A percentile compares a stretch with the other conserved stretches of the same genome.
phyloP scores from a whole-genome alignment of 1,140 invertebrate genomes.

The Zophobas morio region DNA sequence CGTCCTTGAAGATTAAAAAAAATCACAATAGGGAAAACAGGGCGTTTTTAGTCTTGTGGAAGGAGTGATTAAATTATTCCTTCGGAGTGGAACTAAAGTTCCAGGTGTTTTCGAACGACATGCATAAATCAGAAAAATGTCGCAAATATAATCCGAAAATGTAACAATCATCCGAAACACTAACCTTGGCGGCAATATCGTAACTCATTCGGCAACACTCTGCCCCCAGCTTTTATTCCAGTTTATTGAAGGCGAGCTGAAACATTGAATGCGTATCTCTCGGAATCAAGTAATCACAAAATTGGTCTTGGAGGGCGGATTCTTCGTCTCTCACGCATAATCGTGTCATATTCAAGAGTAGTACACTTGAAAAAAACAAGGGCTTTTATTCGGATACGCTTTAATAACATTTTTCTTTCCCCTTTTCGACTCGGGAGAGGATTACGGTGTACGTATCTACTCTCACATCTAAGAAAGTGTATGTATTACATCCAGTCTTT shows the following conservation, averaged over 20 bases:
- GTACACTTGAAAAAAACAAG: conserved; percentile 59
- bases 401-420: conserved; percentile 61
- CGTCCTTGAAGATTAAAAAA: conserved; percentile 3
- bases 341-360: conserved; percentile 63
- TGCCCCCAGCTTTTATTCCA: conserved; percentile 52
- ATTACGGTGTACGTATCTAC: conserved; percentile 52
- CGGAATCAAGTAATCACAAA: conserved; percentile 64
- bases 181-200: conserved; percentile 57
- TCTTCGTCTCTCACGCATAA: conserved; percentile 62
- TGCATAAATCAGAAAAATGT: neutral
- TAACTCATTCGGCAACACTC: conserved; percentile 56
- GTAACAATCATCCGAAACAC: conserved; percentile 58
- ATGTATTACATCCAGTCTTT: conserved; percentile 66
- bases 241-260: conserved; percentile 55
- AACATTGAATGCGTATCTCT: conserved; percentile 53
- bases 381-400: conserved; percentile 56
- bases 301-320: conserved; percentile 61
- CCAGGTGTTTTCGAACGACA: neutral
- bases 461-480: conserved; percentile 62
- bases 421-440: neutral
- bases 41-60: neutral
- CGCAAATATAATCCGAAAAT: conserved; percentile 54
- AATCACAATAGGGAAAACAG: neutral
- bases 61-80: neutral
- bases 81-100: neutral